Evolutionary conservation across 1,140 invertebrate species (phyloP).

Genomic region (Helicoverpa armigera): DNA sequence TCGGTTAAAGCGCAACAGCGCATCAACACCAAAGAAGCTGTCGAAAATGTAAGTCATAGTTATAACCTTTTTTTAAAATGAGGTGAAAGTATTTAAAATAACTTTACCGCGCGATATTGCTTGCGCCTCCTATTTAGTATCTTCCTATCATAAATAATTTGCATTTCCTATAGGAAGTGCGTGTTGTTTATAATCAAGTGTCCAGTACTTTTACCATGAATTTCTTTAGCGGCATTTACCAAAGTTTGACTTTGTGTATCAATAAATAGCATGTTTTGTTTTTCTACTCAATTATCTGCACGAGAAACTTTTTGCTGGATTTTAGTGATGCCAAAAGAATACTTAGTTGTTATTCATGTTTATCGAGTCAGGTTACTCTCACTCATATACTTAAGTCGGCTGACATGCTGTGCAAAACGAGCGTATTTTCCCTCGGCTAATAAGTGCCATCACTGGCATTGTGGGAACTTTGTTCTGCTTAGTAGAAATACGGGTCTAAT

Average conservation of each 20-base stretch:
- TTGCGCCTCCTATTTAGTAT: not conserved
- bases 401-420: too few relatives aligned
- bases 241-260: not conserved
- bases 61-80: conserved; percentile 12
- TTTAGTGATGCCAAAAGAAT: conserved; percentile 12
- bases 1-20: conserved; percentile 63
- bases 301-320: not conserved
- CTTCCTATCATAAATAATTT: conserved; percentile 43
- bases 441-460: too few relatives aligned
- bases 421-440: too few relatives aligned
- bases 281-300: conserved; percentile 15
- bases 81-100: conserved; percentile 42
- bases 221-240: conserved; percentile 6
- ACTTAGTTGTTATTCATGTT: not conserved
- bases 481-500: too few relatives aligned
- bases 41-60: conserved; percentile 69
- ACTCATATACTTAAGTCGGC: not conserved
- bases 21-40: conserved; percentile 56
- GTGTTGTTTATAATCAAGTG: conserved; percentile 21
- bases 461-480: too few relatives aligned
- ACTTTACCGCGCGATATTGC: not conserved
- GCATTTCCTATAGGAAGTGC: conserved; percentile 44
- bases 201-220: conserved; percentile 29
- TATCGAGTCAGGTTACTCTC: not conserved
- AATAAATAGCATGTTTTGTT: conserved; percentile 9